Evolutionary conservation across 1,140 invertebrate species (phyloP).

Genomic region (Bombus terrestris): DNA sequence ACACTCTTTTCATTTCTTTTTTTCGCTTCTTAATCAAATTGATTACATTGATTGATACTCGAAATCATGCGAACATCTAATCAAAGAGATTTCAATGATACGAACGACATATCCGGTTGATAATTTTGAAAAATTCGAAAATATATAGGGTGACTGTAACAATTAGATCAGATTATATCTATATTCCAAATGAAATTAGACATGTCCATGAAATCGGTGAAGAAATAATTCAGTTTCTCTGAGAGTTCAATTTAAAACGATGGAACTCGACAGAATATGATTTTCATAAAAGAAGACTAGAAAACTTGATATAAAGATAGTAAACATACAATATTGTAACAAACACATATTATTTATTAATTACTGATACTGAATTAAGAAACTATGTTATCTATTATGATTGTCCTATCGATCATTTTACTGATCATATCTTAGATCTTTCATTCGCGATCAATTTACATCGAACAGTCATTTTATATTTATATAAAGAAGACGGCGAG

Average conservation of each 20-base stretch:
- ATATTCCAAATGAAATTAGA: background rate
- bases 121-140: background rate
- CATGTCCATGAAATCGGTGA: background rate
- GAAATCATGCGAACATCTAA: background rate
- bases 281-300: too few relatives aligned
- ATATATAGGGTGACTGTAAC: background rate
- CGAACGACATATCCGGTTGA: background rate
- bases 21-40: background rate
- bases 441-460: too few relatives aligned
- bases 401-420: too few relatives aligned
- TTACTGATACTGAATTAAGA: background rate
- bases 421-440: too few relatives aligned
- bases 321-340: background rate
- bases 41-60: conserved; percentile 8
- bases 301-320: background rate
- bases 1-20: background rate
- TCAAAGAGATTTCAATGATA: background rate
- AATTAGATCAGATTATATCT: background rate
- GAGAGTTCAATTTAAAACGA: too few relatives aligned
- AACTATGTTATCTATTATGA: background rate
- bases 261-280: too few relatives aligned
- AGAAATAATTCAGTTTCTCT: background rate
- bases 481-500: too few relatives aligned
- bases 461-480: too few relatives aligned
- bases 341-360: too few relatives aligned